Conservation (phyloP, 2,888 invertebrate species). For the Plebejus melissa region DNA sequence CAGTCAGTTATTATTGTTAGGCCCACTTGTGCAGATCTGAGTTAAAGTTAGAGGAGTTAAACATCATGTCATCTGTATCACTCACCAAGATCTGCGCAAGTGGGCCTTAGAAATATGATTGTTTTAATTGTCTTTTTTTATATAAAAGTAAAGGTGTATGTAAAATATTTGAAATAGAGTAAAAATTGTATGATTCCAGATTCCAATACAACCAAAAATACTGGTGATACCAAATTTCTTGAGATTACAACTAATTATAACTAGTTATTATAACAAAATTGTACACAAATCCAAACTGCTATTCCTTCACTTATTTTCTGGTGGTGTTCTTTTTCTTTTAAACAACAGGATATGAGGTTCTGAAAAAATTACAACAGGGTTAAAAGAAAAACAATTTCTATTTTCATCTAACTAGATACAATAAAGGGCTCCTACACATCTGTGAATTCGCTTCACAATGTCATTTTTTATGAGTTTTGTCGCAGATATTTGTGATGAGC, state of each 20-base stretch:
- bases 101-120: background rate
- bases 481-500: no score
- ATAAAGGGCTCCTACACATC: no score
- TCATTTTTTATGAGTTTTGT: no score
- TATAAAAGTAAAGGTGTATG: background rate
- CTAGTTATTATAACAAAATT: constrained; percentile 39
- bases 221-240: constrained; percentile 37
- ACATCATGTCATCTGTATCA: no score
- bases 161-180: background rate
- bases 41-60: no score
- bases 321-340: constrained; percentile 82
- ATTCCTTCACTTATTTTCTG: constrained; percentile 54
- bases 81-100: no score
- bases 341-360: constrained; percentile 96
- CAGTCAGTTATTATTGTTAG: background rate
- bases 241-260: constrained; percentile 50
- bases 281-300: constrained; percentile 27
- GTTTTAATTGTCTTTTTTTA: background rate
- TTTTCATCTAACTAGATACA: no score
- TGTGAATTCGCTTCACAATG: no score
- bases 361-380: constrained; percentile 57
- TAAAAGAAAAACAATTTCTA: background rate
- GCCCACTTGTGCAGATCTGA: no score
- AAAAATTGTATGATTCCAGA: background rate
- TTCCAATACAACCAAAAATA: background rate